Percentiles rank a stretch among this genome's conserved stretches.
These are phyloP conservation scores for Dysmachus trigonus DNA, from an alignment of 2,888 invertebrate species.

Conservation along the genomic window DNA sequence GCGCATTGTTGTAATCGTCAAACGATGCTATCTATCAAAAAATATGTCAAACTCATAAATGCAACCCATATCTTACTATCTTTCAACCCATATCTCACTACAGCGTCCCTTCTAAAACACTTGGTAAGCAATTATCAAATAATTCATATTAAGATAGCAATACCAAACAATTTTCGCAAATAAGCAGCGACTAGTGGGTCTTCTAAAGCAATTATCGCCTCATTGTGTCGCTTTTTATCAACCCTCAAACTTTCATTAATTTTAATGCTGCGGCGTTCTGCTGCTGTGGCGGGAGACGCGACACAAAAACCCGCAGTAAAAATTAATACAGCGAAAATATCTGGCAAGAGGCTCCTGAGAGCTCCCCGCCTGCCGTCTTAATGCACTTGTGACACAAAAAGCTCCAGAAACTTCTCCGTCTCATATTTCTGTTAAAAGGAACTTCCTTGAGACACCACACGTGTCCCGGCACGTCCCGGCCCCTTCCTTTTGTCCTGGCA, in stretches of 20 bases:
- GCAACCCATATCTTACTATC: background rate
- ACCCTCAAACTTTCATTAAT: background rate
- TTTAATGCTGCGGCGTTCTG: background rate
- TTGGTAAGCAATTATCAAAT: background rate
- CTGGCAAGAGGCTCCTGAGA: background rate
- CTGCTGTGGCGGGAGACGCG: background rate
- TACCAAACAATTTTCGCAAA: background rate
- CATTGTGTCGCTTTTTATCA: background rate
- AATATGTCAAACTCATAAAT: background rate
- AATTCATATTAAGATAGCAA: background rate
- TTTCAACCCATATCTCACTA: too few species aligned
- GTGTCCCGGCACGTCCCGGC: background rate
- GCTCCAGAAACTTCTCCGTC: background rate
- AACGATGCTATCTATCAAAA: too few species aligned
- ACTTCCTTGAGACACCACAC: background rate
- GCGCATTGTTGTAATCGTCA: too few species aligned
- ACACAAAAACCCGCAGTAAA: background rate
- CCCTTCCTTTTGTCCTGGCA: background rate
- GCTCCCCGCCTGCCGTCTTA: background rate
- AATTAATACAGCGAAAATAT: background rate
- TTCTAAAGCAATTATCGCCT: background rate
- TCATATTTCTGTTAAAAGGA: slow-evolving; percentile 12
- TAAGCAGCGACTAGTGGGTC: background rate
- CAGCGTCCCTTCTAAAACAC: background rate
- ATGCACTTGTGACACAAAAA: slow-evolving; percentile 29